Percentiles rank a stretch among this genome's conserved stretches.
phyloP scores from a whole-genome alignment of 2,113 vertebrate species.

The Cheilinus undulatus region DNA sequence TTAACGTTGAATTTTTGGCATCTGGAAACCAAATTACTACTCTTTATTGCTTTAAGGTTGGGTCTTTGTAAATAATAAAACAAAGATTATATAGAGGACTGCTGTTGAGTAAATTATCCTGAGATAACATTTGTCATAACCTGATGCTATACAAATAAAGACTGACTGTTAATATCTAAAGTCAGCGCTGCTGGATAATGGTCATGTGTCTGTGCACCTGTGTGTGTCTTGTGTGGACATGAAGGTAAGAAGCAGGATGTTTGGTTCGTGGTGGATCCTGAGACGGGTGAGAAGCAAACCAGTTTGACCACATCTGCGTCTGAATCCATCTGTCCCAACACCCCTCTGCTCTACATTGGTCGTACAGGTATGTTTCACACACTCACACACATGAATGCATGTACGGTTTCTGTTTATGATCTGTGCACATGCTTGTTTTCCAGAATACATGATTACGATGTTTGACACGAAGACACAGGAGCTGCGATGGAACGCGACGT shows the following conservation, averaged over 20 bases:
- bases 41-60: too few relatives aligned
- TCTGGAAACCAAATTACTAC: too few relatives aligned
- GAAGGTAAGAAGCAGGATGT: slow-evolving; percentile 96
- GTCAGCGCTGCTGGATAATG: too few relatives aligned
- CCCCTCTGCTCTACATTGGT: slow-evolving; percentile 93
- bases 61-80: too few relatives aligned
- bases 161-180: too few relatives aligned
- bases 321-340: slow-evolving; percentile 88
- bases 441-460: slow-evolving; percentile 97
- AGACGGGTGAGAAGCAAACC: slow-evolving; percentile 94
- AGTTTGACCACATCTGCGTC: slow-evolving; percentile 90
- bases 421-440: slow-evolving; percentile 5
- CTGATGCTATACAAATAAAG: too few relatives aligned
- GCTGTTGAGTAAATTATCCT: too few relatives aligned
- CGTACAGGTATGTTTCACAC: slow-evolving; percentile 85
- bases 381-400: neutral
- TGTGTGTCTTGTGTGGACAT: neutral
- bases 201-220: neutral
- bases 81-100: too few relatives aligned
- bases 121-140: too few relatives aligned
- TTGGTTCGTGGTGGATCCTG: slow-evolving; percentile 96
- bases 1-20: too few relatives aligned
- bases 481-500: slow-evolving; percentile 94
- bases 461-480: slow-evolving; percentile 92
- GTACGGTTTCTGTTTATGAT: too few relatives aligned